Evolutionary conservation across 2,888 invertebrate species (phyloP).

Genomic region (Melitaea athalia): DNA sequence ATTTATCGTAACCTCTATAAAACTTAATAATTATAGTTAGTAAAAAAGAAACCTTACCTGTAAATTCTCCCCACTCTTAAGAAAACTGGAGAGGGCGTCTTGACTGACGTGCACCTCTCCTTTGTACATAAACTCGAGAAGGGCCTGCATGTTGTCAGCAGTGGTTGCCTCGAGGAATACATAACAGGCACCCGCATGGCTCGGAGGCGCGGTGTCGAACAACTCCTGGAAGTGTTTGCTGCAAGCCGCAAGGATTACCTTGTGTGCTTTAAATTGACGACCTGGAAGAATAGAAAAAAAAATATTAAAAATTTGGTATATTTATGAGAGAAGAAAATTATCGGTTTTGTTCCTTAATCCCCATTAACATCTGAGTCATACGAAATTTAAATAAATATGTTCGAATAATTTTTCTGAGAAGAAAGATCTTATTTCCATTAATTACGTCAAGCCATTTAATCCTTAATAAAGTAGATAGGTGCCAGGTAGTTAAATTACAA

Average conservation of each 20-base stretch:
- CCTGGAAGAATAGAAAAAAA: conserved; percentile 78
- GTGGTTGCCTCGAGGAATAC: conserved; percentile 95
- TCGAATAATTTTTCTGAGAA: no score
- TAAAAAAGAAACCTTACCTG: conserved; percentile 80
- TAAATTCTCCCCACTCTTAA: conserved; percentile 94
- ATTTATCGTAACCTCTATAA: no score
- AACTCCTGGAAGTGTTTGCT: conserved; percentile 96
- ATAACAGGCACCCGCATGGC: conserved; percentile 89
- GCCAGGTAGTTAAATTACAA: not conserved
- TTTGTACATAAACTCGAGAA: conserved; percentile 96
- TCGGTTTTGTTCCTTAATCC: no score
- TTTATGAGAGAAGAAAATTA: no score
- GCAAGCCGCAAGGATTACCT: conserved; percentile 94
- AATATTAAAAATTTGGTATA: not conserved
- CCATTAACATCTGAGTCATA: no score
- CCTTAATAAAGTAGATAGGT: not conserved
- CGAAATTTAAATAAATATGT: no score
- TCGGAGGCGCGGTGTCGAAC: conserved; percentile 92
- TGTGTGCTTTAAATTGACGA: conserved; percentile 95
- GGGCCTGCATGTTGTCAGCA: conserved; percentile 94
- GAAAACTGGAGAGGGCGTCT: conserved; percentile 94
- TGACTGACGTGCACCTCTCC: conserved; percentile 96
- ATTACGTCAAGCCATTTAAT: not conserved
- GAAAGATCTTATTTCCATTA: no score
- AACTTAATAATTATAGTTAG: not conserved